phyloP scores from a whole-genome alignment of 2,888 invertebrate species.

The Thelaira solivaga region DNA sequence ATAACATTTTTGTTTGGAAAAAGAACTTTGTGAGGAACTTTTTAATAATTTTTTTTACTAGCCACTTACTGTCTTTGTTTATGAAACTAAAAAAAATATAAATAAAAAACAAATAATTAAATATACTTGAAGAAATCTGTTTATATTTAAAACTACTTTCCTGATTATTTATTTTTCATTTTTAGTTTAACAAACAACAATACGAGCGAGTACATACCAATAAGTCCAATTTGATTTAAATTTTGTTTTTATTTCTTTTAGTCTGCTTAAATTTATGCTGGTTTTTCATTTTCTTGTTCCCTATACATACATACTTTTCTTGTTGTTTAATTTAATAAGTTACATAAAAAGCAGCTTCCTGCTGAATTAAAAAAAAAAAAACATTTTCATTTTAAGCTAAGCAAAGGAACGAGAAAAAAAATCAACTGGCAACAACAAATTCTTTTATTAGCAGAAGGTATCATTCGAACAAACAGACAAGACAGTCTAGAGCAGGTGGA shows the following conservation, averaged over 20 bases:
- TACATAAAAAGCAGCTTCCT: constrained; percentile 21
- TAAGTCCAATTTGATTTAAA: neutral
- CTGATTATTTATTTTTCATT: neutral
- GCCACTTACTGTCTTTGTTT: no score
- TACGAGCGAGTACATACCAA: neutral
- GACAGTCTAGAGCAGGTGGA: constrained; percentile 1
- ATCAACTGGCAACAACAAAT: neutral
- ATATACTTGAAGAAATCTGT: neutral
- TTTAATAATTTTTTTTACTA: no score
- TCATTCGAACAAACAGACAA: neutral
- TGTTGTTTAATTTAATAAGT: constrained; percentile 35
- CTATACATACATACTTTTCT: neutral
- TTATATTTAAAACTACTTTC: neutral
- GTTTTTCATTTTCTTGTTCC: neutral
- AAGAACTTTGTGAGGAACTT: no score
- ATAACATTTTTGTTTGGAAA: no score
- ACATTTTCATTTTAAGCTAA: no score
- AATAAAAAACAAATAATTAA: no score
- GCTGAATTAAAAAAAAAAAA: neutral
- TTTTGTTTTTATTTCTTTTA: neutral
- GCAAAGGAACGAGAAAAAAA: no score
- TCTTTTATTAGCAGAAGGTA: neutral
- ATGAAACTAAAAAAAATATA: no score
- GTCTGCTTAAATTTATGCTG: neutral
- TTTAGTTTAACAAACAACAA: neutral